Evolutionary conservation across 2,888 invertebrate species (phyloP).

Genomic region (Hyppa rectilinea): DNA sequence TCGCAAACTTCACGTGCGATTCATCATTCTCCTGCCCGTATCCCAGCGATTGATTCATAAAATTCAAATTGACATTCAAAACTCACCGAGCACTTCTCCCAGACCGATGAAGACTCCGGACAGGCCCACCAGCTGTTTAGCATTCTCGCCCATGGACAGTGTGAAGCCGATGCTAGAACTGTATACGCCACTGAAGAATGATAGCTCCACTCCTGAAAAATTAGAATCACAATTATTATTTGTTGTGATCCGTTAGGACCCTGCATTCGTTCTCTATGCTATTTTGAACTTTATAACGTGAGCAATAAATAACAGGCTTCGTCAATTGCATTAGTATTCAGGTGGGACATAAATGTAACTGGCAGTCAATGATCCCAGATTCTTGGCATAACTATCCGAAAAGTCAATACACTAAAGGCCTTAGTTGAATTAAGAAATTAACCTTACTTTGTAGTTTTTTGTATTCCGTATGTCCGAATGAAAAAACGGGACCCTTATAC

Average conservation of each 20-base stretch:
- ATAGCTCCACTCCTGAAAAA: conserved; percentile 95
- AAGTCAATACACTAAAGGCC: conserved; percentile 19
- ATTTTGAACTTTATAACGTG: conserved; percentile 19
- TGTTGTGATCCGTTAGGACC: not conserved
- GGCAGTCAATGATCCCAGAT: conserved; percentile 55
- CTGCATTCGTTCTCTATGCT: not conserved
- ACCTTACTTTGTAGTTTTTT: not conserved
- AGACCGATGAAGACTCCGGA: conserved; percentile 98
- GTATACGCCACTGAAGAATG: conserved; percentile 99
- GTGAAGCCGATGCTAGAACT: conserved; percentile 98
- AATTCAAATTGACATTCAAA: not conserved
- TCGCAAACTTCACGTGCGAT: not conserved
- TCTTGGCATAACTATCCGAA: conserved; percentile 40
- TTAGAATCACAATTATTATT: not conserved
- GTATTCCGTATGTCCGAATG: no score
- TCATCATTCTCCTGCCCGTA: no score
- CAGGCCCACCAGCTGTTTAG: conserved; percentile 97
- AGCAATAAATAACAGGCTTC: conserved; percentile 18
- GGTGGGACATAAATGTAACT: conserved; percentile 20
- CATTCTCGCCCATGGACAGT: conserved; percentile 93
- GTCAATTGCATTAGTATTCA: conserved; percentile 56
- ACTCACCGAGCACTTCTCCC: conserved; percentile 96
- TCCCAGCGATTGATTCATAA: no score
- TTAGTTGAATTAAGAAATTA: not conserved
- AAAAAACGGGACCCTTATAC: no score